These are phyloP conservation scores for Heliconius hortense DNA, from an alignment of 2,888 invertebrate genomes.

Conservation along the genomic window DNA sequence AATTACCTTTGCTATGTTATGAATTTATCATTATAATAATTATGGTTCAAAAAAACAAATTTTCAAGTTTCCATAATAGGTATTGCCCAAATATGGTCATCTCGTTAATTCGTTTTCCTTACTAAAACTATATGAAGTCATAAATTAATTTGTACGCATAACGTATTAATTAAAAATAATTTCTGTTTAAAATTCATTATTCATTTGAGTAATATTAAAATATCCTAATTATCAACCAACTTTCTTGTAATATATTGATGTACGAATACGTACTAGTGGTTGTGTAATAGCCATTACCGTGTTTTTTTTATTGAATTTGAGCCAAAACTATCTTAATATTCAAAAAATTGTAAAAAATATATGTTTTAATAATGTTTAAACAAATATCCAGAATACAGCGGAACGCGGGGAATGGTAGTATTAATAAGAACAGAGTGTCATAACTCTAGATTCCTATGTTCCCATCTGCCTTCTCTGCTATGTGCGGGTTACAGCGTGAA, in stretches of 20 bases:
- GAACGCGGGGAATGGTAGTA: no score
- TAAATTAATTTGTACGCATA: neutral
- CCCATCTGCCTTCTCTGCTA: no score
- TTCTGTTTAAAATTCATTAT: neutral
- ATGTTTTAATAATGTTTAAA: neutral
- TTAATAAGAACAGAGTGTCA: no score
- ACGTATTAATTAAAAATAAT: neutral
- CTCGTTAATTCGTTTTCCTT: neutral
- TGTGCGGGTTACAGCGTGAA: no score
- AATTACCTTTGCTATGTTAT: neutral
- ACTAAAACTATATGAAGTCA: neutral
- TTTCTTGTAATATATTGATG: neutral
- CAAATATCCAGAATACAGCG: neutral
- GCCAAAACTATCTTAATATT: neutral
- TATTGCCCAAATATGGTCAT: neutral
- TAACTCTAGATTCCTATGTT: no score
- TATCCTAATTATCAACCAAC: neutral
- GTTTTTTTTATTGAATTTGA: neutral
- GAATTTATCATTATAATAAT: neutral
- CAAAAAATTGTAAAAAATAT: neutral
- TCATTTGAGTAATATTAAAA: neutral
- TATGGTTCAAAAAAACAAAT: neutral
- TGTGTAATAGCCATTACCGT: neutral
- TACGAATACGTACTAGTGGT: neutral
- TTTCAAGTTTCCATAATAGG: no score